Base-by-base conservation (phyloP, 2,888 invertebrate species). In the Drosophila mettleri region DNA sequence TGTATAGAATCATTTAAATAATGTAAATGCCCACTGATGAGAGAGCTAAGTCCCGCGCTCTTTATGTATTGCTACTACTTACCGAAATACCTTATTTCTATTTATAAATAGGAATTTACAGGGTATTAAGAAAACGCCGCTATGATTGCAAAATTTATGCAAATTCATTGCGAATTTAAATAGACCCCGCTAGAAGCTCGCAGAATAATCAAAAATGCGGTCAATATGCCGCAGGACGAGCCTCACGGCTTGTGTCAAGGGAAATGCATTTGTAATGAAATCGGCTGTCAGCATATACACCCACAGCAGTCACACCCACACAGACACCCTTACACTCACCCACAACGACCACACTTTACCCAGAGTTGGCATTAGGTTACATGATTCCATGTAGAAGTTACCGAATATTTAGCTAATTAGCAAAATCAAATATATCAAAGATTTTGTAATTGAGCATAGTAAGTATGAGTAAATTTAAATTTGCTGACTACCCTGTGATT, bases 261-360 rank as follows among this genome's bases (percentile, higher is more conserved):
- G 85, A 88, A 84, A 84, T 88, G 88, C 76, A 88, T 76, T 69
- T 72, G 74, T 72, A 88, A 84, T 80, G 67, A 74, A 86, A 88
- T 67, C 73, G 63, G 66, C 65, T 76, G 58, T 68, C 62, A 59
- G 46, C 66, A 63, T 3, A 52, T 45, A 62, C 27, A 54, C 46
- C 27, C 16, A 10, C 27, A 36, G n/a, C 24, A 58, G 46, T 18
- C 62, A 67, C 5, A 39, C 52, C 48, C 18, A 58, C 43, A 18
- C 12, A 4, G n/a, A 46, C 48, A 54, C 51, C 24, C 24, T 6
- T 1, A 57, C 62, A 46, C 53, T 33, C 62, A 53, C 43, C 31
- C 2, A 38, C 18, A 20, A 46, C 46, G 16, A 46, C 49, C 59
- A 45, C 24, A 33, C 24, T 33, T 31, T 59, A 41, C 16, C 29